These are phyloP conservation scores for Corythornis vintsioides DNA, from an alignment of 2,113 vertebrate species.

Conservation along the genomic window DNA sequence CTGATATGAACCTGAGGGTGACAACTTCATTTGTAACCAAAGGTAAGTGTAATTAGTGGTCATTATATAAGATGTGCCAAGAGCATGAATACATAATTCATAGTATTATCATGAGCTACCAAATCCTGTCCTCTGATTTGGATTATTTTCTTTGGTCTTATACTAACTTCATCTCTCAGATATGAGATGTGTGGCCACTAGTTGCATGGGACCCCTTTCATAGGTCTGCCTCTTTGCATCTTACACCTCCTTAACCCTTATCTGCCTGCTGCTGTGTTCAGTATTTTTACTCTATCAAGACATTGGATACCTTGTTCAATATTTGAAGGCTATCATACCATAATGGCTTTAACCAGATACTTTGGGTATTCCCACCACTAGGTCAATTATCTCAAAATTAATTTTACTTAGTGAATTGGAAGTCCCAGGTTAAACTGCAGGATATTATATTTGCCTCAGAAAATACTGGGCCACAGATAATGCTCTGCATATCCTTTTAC, in stretches of 20 bases:
- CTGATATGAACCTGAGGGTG: neutral
- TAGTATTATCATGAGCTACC: neutral
- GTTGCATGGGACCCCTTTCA: neutral
- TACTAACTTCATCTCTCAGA: neutral
- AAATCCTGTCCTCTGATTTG: neutral
- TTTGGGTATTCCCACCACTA: neutral
- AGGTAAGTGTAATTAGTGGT: neutral
- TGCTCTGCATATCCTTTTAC: neutral
- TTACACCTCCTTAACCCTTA: neutral
- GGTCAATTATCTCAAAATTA: neutral
- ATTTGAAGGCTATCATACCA: neutral
- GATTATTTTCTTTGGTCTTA: neutral
- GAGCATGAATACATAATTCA: neutral
- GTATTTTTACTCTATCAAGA: neutral
- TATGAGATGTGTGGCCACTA: neutral
- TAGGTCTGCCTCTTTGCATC: neutral
- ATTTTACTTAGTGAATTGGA: neutral
- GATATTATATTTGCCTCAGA: neutral
- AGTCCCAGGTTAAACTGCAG: neutral
- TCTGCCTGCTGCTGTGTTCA: neutral
- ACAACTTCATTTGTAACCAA: neutral
- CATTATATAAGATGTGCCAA: neutral
- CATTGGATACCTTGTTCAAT: neutral
- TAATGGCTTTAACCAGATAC: neutral
- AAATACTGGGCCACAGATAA: neutral